Conservation (phyloP, 2,113 vertebrate species). For the Mellivora capensis region DNA sequence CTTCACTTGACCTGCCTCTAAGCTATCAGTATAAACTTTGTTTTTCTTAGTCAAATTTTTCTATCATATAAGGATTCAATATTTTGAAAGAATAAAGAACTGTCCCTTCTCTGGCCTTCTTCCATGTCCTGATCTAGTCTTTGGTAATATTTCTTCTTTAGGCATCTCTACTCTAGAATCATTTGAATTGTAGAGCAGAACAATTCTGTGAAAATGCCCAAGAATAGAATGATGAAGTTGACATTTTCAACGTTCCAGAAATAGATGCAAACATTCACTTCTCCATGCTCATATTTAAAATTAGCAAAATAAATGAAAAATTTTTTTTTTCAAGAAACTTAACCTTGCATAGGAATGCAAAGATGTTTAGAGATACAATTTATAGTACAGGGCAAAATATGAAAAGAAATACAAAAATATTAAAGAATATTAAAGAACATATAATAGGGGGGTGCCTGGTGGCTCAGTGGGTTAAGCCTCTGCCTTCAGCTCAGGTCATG, state of each 20-base stretch:
- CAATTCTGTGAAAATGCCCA: not conserved
- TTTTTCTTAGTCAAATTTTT: constrained; percentile 5
- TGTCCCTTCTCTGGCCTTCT: not conserved
- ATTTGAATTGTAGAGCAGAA: not conserved
- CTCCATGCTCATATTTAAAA: not conserved
- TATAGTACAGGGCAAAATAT: not conserved
- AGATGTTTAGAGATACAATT: not conserved
- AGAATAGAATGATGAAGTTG: constrained; percentile 9
- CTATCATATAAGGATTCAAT: not conserved
- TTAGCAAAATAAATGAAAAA: not conserved
- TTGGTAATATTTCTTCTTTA: not conserved
- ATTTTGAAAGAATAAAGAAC: constrained; percentile 23
- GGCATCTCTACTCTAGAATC: not conserved
- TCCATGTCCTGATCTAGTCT: not conserved
- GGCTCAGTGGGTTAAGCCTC: no score
- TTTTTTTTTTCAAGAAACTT: not conserved
- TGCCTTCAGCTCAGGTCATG: no score
- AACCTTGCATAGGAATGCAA: not conserved
- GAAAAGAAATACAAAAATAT: not conserved
- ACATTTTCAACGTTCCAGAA: not conserved
- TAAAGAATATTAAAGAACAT: not conserved
- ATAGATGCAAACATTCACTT: not conserved
- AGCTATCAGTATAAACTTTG: not conserved
- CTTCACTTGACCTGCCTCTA: not conserved
- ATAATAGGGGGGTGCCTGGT: no score